These are phyloP conservation scores for Drosophila rubida DNA, from an alignment of 2,888 invertebrate genomes.

Conservation along the genomic window DNA sequence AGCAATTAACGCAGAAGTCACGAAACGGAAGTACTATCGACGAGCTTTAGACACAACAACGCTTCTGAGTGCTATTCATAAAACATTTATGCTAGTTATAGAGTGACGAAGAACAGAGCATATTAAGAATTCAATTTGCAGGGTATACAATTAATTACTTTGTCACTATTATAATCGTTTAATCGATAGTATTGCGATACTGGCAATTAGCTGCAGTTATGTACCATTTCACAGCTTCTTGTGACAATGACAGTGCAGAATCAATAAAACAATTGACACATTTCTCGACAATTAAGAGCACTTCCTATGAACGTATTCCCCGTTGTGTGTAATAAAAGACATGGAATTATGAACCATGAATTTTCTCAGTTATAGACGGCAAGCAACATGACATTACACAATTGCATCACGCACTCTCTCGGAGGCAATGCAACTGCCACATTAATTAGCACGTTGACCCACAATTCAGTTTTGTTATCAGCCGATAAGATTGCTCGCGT, in stretches of 20 bases:
- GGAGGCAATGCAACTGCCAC: not conserved
- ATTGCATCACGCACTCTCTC: conserved; percentile 29
- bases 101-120: not conserved
- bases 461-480: conserved; percentile 49
- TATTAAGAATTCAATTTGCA: not conserved
- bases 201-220: conserved; percentile 18
- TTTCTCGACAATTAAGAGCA: conserved; percentile 37
- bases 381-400: conserved; percentile 5
- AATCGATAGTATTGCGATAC: not conserved
- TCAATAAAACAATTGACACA: conserved; percentile 3
- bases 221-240: conserved; percentile 23
- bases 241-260: conserved; percentile 19
- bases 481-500: conserved; percentile 47
- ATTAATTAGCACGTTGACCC: conserved; percentile 55
- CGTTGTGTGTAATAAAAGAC: conserved; percentile 10
- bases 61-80: not conserved
- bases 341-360: conserved; percentile 17
- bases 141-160: not conserved
- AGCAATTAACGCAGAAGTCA: not conserved
- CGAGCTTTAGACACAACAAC: rapidly evolving
- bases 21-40: not conserved
- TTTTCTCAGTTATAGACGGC: conserved; percentile 3
- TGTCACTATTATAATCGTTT: not conserved
- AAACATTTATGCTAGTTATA: not conserved
- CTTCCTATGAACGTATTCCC: not conserved